phyloP scores from a whole-genome alignment of 2,797 vertebrate species.

The Mico argentatus region DNA sequence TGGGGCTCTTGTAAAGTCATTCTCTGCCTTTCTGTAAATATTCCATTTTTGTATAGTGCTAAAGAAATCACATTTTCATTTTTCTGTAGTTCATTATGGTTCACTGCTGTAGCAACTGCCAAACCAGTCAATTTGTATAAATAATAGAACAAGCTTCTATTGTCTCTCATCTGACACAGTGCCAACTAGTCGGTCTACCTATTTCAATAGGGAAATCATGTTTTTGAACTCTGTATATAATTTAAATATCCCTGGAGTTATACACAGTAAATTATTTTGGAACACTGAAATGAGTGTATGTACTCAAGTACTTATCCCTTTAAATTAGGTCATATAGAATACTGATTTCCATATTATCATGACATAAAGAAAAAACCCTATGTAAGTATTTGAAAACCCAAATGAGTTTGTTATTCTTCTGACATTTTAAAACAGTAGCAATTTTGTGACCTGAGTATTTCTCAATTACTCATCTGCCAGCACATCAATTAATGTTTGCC shows the following conservation, averaged over 20 bases:
- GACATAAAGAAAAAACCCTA: not conserved
- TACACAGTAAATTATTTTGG: slow-evolving; percentile 31
- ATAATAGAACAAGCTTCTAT: slow-evolving; percentile 81
- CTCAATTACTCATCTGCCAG: slow-evolving; percentile 35
- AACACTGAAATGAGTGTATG: not conserved
- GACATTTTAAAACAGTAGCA: slow-evolving; percentile 33
- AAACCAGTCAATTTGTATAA: slow-evolving; percentile 81
- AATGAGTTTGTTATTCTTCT: slow-evolving; percentile 38
- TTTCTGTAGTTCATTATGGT: slow-evolving; percentile 73
- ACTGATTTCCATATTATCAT: not conserved
- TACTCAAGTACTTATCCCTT: not conserved
- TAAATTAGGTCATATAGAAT: slow-evolving; percentile 38
- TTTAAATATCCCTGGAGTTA: slow-evolving; percentile 60
- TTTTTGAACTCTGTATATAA: slow-evolving; percentile 62
- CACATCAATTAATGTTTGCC: not conserved
- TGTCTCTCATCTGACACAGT: slow-evolving; percentile 72
- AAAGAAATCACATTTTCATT: slow-evolving; percentile 78
- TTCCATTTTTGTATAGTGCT: slow-evolving; percentile 70
- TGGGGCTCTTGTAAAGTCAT: slow-evolving; percentile 67
- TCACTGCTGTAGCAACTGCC: slow-evolving; percentile 79
- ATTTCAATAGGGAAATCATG: slow-evolving; percentile 70
- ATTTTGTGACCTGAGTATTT: not conserved
- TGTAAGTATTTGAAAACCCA: not conserved
- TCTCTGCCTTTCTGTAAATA: slow-evolving; percentile 73
- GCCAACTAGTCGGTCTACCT: slow-evolving; percentile 62